These are phyloP conservation scores for Brenthis ino DNA, from an alignment of 2,888 invertebrate species.

Conservation along the genomic window DNA sequence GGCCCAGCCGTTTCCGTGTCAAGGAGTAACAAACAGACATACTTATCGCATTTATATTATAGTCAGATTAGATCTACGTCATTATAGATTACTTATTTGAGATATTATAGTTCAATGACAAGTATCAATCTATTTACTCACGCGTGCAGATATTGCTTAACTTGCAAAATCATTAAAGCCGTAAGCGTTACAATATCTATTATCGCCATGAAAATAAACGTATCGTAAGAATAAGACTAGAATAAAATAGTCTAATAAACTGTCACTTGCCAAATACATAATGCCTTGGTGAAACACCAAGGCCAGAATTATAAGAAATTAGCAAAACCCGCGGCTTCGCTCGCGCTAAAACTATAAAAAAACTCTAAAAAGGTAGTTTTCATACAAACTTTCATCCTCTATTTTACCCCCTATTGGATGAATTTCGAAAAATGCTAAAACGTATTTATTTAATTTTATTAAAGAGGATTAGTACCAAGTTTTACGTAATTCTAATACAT, in stretches of 20 bases:
- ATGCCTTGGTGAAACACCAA: neutral
- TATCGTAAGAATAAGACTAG: neutral
- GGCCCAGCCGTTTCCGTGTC: neutral
- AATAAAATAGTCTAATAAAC: neutral
- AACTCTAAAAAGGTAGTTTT: too few species aligned
- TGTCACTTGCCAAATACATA: slow-evolving; percentile 6
- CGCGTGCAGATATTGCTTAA: slow-evolving; percentile 7
- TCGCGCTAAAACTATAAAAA: too few species aligned
- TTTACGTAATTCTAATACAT: too few species aligned
- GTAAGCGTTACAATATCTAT: slow-evolving; percentile 6
- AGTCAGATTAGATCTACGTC: too few species aligned
- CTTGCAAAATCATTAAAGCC: slow-evolving; percentile 9
- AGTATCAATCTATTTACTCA: slow-evolving; percentile 11
- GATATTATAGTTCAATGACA: neutral
- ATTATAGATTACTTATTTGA: too few species aligned
- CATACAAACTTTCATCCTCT: too few species aligned
- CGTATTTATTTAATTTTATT: too few species aligned
- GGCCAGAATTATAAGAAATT: neutral
- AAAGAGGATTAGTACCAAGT: too few species aligned
- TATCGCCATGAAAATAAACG: neutral
- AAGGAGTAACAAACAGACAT: neutral
- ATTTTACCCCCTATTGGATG: too few species aligned
- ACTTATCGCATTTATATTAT: neutral
- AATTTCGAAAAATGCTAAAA: too few species aligned
- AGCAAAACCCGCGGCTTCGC: too few species aligned